Evolutionary conservation across 2,888 invertebrate species (phyloP), one percentile per base, ranked within the genome.

Genomic region (Orthosia cruda): DNA sequence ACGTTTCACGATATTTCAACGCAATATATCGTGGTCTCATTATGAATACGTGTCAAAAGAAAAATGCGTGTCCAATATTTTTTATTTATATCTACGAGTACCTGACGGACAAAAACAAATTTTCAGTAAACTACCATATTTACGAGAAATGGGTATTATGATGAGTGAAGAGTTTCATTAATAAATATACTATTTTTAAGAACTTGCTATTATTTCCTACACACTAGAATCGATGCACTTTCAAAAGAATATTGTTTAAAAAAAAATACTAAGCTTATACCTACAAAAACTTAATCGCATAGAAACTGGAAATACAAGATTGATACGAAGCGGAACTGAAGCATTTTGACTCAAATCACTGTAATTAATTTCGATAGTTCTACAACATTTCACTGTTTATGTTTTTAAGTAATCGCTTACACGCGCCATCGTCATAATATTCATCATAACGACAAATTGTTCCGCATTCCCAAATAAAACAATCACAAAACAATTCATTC

Each of bases 351-450:
- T 15, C 5, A 71, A 80, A 80, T 54, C 1, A 75, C 72, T 40
- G 59, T 54, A 54, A 80, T 75, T 80, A 71, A 54, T 54, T 23
- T 78, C 57, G 26, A 75, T 55, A 61, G 40, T 26, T 63, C 16
- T 18, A 26, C 50, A 32, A 49, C 40, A 61, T 75, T 80, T 54
- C 40, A 66, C 26, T 80, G 73, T 61, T 80, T 20, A 20, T 50
- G 16, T 18, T 20, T 61, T 26, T 20, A 11, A 78, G 26, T 80
- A 61, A 45, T 55, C 26, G 45, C 74, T 73, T 80, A 49, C 80
- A 80, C 73, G 72, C 59, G 80, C 72, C 52, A 20, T 49, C 40
- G 18, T 18, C 15, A n/a, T 55, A 71, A 61, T 71, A 80, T 50
- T 71, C 40, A n/a, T 47, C 47, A 78, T 52, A 52, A 47, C 66